Evolutionary conservation across 2,797 vertebrate species (phyloP), one percentile per base, ranked within the genome.

Genomic region (Epinephelus malabaricus): DNA sequence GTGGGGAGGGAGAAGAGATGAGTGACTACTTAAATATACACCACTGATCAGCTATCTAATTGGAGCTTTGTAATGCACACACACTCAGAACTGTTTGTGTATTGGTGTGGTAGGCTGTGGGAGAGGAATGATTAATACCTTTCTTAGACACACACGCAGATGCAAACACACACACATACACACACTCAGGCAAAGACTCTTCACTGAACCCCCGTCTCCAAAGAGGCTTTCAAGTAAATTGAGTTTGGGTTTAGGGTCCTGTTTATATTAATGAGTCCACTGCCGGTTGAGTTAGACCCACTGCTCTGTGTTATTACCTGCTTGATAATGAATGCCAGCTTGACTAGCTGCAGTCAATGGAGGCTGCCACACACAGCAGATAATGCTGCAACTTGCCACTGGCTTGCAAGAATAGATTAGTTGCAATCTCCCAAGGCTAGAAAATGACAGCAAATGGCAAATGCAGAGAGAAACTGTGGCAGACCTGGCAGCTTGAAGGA

Each of bases 191-290:
- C 64, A 21, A 67, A 85, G 81, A 66, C 78, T 88, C 87, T 73
- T 89, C 75, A 81, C 79, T 85, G 86, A 89, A 85, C 82, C 81
- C 59, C 72, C 53, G 45, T 88, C 88, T 91, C 90, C 88, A 89
- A 91, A 91, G 91, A 93, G 91, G 92, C 93, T 94, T 94, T 94
- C 91, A 94, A 88, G 85, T 92, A 94, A 94, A 94, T 93, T 94
- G 92, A 93, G 92, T 93, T 94, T 93, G 89, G 89, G 92, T 94
- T 94, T 89, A 92, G 90, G 91, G 90, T 93, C 90, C 85, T 92
- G 92, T 94, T 94, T 93, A 89, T 93, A 94, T 92, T 93, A 93
- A 94, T 93, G 92, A 93, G 84, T 83, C 90, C 83, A 85, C 86
- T 82, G 88, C 76, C 60, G 76, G 79, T 86, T 83, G 87, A 92